A percentile compares a stretch with the other conserved stretches of the same genome.
Evolutionary conservation across 2,113 vertebrate genomes (phyloP).

Genomic region (Callopanchax toddi): DNA sequence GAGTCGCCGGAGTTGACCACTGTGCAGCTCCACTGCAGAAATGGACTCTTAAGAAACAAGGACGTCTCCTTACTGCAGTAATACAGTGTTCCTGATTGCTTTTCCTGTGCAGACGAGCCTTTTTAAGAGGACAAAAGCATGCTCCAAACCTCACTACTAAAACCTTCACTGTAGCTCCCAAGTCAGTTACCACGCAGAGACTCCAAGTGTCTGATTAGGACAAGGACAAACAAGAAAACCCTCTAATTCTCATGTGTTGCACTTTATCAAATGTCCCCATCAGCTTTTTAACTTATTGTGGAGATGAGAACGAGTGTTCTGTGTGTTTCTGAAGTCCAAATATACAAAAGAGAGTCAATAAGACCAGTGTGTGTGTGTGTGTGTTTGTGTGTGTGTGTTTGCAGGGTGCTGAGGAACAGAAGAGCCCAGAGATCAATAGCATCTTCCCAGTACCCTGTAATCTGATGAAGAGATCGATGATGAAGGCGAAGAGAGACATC

Average conservation of each 20-base stretch:
- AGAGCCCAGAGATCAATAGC: constrained; percentile 71
- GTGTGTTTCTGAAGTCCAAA: constrained; percentile 27
- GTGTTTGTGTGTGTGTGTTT: constrained; percentile 31
- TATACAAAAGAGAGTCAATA: constrained; percentile 44
- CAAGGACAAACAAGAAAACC: not conserved
- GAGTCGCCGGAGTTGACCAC: constrained; percentile 35
- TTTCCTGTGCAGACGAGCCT: constrained; percentile 19
- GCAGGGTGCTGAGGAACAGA: constrained; percentile 44
- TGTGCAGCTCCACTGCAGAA: constrained; percentile 30
- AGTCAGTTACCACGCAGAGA: not conserved
- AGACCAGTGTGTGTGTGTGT: constrained; percentile 34
- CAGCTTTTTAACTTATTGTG: constrained; percentile 12
- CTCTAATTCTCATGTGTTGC: constrained; percentile 1
- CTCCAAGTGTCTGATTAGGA: not conserved
- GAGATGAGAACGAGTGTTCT: constrained; percentile 30
- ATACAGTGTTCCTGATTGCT: constrained; percentile 11
- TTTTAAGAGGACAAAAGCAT: not conserved
- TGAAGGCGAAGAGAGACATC: constrained; percentile 50
- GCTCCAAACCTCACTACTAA: not conserved
- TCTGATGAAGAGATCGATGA: constrained; percentile 76
- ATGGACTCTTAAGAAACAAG: constrained; percentile 22
- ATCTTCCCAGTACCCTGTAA: constrained; percentile 75
- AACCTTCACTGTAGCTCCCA: constrained; percentile 10
- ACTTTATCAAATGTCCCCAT: not conserved
- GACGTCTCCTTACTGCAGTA: constrained; percentile 31